Evolutionary conservation across 2,797 vertebrate genomes (phyloP), one percentile per base, ranked within the genome.

Genomic region (Sebastes trivittatus): DNA sequence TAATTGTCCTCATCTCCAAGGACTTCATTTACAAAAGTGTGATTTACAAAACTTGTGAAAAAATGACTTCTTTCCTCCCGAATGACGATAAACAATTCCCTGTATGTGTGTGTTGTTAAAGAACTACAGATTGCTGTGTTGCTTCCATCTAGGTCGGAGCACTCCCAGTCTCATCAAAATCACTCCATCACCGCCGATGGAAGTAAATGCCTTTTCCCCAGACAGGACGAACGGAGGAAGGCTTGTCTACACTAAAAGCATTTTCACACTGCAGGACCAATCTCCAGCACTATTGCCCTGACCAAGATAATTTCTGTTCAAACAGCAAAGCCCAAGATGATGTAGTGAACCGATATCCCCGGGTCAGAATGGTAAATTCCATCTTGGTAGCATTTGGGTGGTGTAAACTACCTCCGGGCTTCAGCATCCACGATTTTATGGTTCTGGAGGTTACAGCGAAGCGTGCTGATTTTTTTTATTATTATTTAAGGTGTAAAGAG

Each of bases 291-390:
- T 59, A 74, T 58, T 75, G 89, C 83, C 72, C 81, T 32, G 76
- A 80, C 80, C 84, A 89, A 94, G 93, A 92, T 93, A 83, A 82
- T 77, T 88, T 83, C 69, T 90, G 88, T 88, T 88, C 87, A 85
- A 89, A 88, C 84, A 93, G 91, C 85, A 85, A 83, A 85, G 83
- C 69, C 78, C 81, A 59, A 79, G 85, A 87, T 81, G 91, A 90
- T 83, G 90, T 82, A 88, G 87, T 75, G 87, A 82, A 82, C 78
- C 36, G 64, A 86, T 89, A 85, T 86, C 86, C 84, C 75, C 11
- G 8, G 91, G 93, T 89, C 90, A 93, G 81, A 72, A 52, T 54
- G 84, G 72, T 86, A 55, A 77, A 88, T 71, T 89, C 87, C 80
- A 83, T 90, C 82, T 86, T 29, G 60, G 81, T 72, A 82, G 64